Evolutionary conservation across 1,140 invertebrate genomes (phyloP), one percentile per base, ranked within the genome.

Genomic region (Sitobion miscanthi): DNA sequence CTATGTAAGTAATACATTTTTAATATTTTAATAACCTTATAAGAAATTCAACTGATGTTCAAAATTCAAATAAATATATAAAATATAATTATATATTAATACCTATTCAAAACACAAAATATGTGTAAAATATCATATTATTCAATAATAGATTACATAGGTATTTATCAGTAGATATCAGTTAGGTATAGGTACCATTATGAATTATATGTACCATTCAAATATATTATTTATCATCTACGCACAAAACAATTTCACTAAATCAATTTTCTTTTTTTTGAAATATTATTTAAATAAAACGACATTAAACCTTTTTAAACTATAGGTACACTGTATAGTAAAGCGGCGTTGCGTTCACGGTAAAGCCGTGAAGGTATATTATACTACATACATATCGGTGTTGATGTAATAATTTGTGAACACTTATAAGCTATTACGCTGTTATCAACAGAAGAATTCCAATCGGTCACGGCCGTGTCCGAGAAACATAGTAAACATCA

Each of bases 401-500:
- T 45, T 86, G 42, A 47, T 86, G 20, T 42, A 86, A 47, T 86
- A 86, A 47, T 86, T 47, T 86, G 23, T n/a, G 11, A 86, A 52
- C 47, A 88, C 6, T 52, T 54, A 87, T n/a, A 14, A 54, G 20
- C n/a, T 52, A 90, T 90, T 90, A 85, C 11, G 45, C 49, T 82
- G 35, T 82, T 42, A 85, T 85, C 82, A 54, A 49, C n/a, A 52
- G 49, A 49, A 17, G 91, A 93, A 93, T 93, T 93, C 11, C 82
- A 54, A 86, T 93, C 91, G 82, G 91, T 93, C 91, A 93, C 91
- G 82, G 91, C 52, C 82, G 77, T n/a, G 82, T 54, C 38, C 82
- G 52, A 85, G 82, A 93, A 86, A 86, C 49, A 85, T 86, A n/a
- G 49, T 86, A 93, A 93, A 93, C 91, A 30, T 57, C 77, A n/a